Evolutionary conservation across 2,888 invertebrate genomes (phyloP).

Genomic region (Platypus cylindrus): DNA sequence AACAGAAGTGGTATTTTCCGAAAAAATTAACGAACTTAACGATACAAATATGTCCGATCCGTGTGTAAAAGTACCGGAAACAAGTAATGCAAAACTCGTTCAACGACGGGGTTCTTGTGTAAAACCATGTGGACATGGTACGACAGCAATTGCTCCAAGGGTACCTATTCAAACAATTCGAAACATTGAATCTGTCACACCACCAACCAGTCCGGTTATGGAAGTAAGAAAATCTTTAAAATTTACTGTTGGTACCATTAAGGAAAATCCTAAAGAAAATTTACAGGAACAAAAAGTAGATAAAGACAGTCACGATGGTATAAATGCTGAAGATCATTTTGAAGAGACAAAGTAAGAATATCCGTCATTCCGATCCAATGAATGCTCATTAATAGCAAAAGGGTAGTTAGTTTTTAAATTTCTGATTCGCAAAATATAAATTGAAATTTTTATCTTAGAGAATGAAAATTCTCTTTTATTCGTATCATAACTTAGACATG

Average conservation of each 20-base stretch:
- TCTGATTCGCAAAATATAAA: too few species aligned
- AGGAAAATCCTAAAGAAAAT: constrained; percentile 6
- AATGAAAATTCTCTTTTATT: too few species aligned
- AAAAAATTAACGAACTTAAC: constrained; percentile 24
- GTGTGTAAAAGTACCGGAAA: constrained; percentile 14
- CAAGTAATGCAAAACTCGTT: background rate
- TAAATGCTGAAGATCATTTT: too few species aligned
- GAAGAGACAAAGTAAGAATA: too few species aligned
- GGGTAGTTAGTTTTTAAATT: too few species aligned
- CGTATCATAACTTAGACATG: too few species aligned
- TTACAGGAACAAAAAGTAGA: constrained; percentile 3
- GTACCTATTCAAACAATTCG: constrained; percentile 22
- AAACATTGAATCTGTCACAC: constrained; percentile 20
- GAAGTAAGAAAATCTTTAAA: constrained; percentile 22
- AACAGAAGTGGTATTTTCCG: constrained; percentile 21
- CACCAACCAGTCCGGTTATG: constrained; percentile 29
- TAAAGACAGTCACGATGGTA: too few species aligned
- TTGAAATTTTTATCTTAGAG: too few species aligned
- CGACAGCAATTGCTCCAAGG: constrained; percentile 29
- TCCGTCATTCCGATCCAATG: too few species aligned
- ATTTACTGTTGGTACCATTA: constrained; percentile 14
- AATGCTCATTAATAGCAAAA: too few species aligned
- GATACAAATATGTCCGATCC: constrained; percentile 18
- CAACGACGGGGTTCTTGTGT: constrained; percentile 21
- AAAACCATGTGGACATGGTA: constrained; percentile 34